phyloP scores from a whole-genome alignment of 2,888 invertebrate genomes.

The Eristalinus sepulchralis region DNA sequence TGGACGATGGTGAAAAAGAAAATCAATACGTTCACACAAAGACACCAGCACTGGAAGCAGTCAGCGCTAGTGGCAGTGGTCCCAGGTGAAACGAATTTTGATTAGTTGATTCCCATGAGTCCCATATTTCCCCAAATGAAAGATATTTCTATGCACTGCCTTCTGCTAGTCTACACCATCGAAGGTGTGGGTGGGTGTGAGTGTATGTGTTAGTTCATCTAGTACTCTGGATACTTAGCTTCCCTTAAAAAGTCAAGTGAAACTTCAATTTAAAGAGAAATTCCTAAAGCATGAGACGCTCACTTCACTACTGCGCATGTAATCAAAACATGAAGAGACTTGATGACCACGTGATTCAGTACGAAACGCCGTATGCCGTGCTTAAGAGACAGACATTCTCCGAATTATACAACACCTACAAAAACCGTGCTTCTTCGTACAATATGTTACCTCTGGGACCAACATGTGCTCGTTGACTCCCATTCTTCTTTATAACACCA shows the following conservation, averaged over 20 bases:
- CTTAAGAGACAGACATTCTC: constrained; percentile 46
- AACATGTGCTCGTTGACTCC: constrained; percentile 72
- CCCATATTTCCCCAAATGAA: constrained; percentile 79
- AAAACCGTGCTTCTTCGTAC: constrained; percentile 68
- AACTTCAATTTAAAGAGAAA: constrained; percentile 34
- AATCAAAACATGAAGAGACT: constrained; percentile 31
- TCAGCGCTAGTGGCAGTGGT: constrained; percentile 70
- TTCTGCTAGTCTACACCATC: constrained; percentile 63
- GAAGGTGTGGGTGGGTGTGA: constrained; percentile 37
- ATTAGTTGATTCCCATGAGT: constrained; percentile 80
- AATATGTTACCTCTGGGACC: constrained; percentile 73
- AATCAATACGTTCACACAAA: constrained; percentile 75
- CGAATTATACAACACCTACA: constrained; percentile 54
- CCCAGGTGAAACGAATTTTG: constrained; percentile 81
- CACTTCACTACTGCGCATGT: constrained; percentile 57
- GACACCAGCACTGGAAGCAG: constrained; percentile 51
- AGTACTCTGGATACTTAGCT: constrained; percentile 42
- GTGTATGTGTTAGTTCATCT: constrained; percentile 32
- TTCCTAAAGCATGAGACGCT: constrained; percentile 1
- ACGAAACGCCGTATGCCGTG: constrained; percentile 13
- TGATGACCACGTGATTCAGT: constrained; percentile 52
- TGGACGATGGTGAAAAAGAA: constrained; percentile 70
- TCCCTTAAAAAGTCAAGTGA: constrained; percentile 12
- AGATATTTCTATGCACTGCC: constrained; percentile 70
- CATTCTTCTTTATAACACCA: constrained; percentile 46